Evolutionary conservation across 2,888 invertebrate species (phyloP), one percentile per base, ranked within the genome.

Genomic region (Conus canariensis): DNA sequence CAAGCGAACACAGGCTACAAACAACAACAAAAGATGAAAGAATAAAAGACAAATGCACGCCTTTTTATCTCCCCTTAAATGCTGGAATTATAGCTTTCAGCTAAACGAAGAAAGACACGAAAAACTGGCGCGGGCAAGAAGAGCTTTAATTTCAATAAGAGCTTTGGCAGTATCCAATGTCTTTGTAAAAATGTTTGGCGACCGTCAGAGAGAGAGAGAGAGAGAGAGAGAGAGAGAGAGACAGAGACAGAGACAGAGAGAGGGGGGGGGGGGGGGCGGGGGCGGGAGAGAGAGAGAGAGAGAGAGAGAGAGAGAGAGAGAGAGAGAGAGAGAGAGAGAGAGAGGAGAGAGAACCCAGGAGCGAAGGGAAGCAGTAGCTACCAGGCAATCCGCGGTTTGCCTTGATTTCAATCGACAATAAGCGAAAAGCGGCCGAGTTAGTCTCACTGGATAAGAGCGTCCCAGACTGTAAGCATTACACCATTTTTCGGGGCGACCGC

Each of bases 251-350:
- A 70, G 70, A 70, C 5, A 70, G 25, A 77, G 77, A 77, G 77
- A 77, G 74, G 12, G 74, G 12, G 74, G 12, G 74, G 16, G 67
- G 22, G 74, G 12, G n/a, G n/a, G n/a, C n/a, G n/a, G n/a, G n/a
- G n/a, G n/a, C n/a, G n/a, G n/a, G 30, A 30, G 30, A 30, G 30
- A 30, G 77, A 77, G 77, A 77, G 77, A 77, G 77, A 77, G 30
- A 77, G 30, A 77, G 77, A 77, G 77, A 77, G 77, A 77, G 77
- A 77, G 77, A 77, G 77, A 30, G 77, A 77, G 77, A 77, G 12
- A 30, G 77, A 77, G 77, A 30, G 30, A 77, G 77, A 77, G 77
- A 30, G 30, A 85, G 45, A 85, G 25, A 45, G 59, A 85, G 1
- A 85, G n/a, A 85, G 25, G 22, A 70, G n/a, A 70, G 70, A 22